These are phyloP conservation scores for rat (Rattus norvegicus) DNA, from an alignment of 2,113 vertebrate genomes.

Conservation along the genomic window DNA sequence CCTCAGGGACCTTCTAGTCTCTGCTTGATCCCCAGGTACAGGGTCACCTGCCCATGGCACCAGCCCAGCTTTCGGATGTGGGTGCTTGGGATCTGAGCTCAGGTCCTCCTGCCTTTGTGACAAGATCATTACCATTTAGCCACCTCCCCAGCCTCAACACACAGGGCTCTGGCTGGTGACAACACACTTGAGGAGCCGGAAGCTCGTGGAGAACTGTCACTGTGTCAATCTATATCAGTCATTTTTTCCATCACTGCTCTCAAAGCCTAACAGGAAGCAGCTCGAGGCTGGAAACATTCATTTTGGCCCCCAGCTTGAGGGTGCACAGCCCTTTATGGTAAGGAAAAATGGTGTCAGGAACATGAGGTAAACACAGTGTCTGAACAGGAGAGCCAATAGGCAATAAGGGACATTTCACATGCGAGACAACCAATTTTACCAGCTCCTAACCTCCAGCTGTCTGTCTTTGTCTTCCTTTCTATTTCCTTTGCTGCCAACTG, in stretches of 20 bases:
- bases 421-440: neutral
- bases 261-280: neutral
- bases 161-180: neutral
- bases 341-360: too few species aligned
- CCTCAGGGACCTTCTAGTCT: neutral
- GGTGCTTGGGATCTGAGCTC: neutral
- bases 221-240: too few species aligned
- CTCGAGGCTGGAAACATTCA: neutral
- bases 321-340: neutral
- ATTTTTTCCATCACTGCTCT: neutral
- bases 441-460: neutral
- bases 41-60: neutral
- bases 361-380: neutral
- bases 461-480: neutral
- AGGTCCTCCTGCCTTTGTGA: neutral
- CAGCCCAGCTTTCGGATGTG: neutral
- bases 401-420: neutral
- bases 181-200: constrained; percentile 2
- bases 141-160: neutral
- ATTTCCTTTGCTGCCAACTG: neutral
- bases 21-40: neutral
- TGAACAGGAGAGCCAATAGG: too few species aligned
- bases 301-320: neutral
- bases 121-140: neutral
- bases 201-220: neutral